A percentile compares a stretch with the other conserved stretches of the same genome.
phyloP scores from a whole-genome alignment of 2,888 invertebrate species.

The Fragum sueziense region DNA sequence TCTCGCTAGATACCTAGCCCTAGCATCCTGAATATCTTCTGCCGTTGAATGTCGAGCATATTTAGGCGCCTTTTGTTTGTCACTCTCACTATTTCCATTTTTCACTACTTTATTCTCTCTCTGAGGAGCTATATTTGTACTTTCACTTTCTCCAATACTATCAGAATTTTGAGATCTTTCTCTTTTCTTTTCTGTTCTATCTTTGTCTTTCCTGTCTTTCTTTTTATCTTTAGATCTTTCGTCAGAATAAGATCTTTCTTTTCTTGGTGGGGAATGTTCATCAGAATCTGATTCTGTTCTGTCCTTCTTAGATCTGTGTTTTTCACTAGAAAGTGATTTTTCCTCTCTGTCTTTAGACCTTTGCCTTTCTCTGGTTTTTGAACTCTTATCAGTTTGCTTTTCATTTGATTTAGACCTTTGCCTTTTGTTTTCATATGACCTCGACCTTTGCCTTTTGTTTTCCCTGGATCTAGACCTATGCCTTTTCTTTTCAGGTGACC shows the following conservation, averaged over 20 bases:
- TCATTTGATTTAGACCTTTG: constrained; percentile 53
- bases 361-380: constrained; percentile 4
- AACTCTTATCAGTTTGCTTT: not conserved
- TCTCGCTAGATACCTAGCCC: constrained; percentile 69
- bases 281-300: constrained; percentile 44
- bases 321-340: constrained; percentile 23
- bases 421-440: constrained; percentile 45
- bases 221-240: constrained; percentile 10
- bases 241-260: constrained; percentile 3
- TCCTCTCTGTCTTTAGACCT: constrained; percentile 64
- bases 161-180: not conserved
- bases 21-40: constrained; percentile 64
- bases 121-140: not conserved
- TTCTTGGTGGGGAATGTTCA: constrained; percentile 37
- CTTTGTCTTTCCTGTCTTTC: not conserved
- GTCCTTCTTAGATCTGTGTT: constrained; percentile 5
- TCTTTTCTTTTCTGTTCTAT: not conserved
- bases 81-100: constrained; percentile 17
- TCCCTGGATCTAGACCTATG: constrained; percentile 16
- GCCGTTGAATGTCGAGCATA: constrained; percentile 68
- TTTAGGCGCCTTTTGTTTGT: constrained; percentile 44
- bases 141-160: not conserved
- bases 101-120: not conserved
- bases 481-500: not conserved
- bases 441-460: constrained; percentile 46